Conservation (phyloP, 2,888 invertebrate genomes). For the Tetropium fuscum region DNA sequence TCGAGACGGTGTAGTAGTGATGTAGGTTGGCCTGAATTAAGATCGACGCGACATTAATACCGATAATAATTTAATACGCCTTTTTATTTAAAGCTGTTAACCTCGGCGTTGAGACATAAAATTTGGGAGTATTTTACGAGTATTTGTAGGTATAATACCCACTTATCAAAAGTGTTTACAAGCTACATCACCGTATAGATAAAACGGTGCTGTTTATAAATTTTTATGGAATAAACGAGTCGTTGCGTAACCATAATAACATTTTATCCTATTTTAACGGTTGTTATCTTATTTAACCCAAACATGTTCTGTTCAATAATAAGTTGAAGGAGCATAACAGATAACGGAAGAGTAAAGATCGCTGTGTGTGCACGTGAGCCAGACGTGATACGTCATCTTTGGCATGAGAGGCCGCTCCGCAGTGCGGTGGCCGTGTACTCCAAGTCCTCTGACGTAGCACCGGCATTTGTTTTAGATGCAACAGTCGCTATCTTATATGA, state of each 20-base stretch:
- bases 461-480: neutral
- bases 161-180: slow-evolving; percentile 20
- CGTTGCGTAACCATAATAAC: slow-evolving; percentile 28
- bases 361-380: slow-evolving; percentile 44
- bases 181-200: slow-evolving; percentile 20
- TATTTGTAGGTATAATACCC: slow-evolving; percentile 2
- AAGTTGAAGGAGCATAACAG: slow-evolving; percentile 34
- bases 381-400: slow-evolving; percentile 46
- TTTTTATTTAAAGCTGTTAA: slow-evolving; percentile 13
- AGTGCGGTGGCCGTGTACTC: slow-evolving; percentile 7
- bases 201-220: slow-evolving; percentile 21
- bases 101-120: slow-evolving; percentile 1
- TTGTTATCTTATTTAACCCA: slow-evolving; percentile 23
- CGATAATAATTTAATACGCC: neutral
- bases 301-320: slow-evolving; percentile 33
- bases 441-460: slow-evolving; percentile 7
- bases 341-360: slow-evolving; percentile 52
- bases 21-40: too few species aligned
- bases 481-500: neutral
- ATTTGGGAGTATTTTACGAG: slow-evolving; percentile 9
- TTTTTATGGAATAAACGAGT: slow-evolving; percentile 7
- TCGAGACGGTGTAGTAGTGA: too few species aligned
- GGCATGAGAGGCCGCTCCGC: slow-evolving; percentile 8
- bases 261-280: slow-evolving; percentile 27
- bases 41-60: neutral